Conservation (phyloP, 2,113 vertebrate species). For the Actenoides hombroni region DNA sequence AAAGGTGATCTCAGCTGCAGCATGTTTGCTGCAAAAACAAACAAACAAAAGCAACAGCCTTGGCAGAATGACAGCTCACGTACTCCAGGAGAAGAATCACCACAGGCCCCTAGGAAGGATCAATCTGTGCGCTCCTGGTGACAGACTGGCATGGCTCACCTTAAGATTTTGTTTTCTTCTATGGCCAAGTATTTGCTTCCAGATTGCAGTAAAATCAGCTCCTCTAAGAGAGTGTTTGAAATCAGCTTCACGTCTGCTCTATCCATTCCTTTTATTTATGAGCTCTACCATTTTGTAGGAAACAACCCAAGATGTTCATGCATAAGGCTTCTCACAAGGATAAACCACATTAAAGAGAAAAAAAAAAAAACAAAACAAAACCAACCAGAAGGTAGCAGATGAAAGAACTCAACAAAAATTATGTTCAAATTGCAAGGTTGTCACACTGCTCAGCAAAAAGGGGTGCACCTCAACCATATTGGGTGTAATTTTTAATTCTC, state of each 20-base stretch:
- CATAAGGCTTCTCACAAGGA: not conserved
- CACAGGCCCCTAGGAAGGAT: not conserved
- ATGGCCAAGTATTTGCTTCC: constrained; percentile 2
- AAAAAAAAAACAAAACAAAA: not conserved
- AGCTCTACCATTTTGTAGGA: constrained; percentile 36
- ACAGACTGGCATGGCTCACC: not conserved
- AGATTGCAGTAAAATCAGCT: constrained; percentile 28
- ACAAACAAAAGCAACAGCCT: not conserved
- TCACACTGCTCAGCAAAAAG: not conserved
- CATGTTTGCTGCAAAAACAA: not conserved
- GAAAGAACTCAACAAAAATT: not conserved
- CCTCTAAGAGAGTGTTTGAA: constrained; percentile 39
- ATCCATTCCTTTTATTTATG: constrained; percentile 23
- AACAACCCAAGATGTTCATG: constrained; percentile 10
- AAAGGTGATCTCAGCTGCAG: not conserved
- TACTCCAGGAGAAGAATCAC: not conserved
- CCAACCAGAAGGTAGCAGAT: not conserved
- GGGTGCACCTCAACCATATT: not conserved
- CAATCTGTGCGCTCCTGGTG: not conserved
- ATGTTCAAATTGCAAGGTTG: not conserved
- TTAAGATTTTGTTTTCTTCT: not conserved
- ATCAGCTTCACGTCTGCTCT: not conserved
- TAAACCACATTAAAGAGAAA: not conserved
- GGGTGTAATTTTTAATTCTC: not conserved
- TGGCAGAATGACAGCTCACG: not conserved